Percentiles rank a stretch among this genome's conserved stretches.
These are phyloP conservation scores for Danionella cerebrum DNA, from an alignment of 2,113 vertebrate genomes.

Conservation along the genomic window DNA sequence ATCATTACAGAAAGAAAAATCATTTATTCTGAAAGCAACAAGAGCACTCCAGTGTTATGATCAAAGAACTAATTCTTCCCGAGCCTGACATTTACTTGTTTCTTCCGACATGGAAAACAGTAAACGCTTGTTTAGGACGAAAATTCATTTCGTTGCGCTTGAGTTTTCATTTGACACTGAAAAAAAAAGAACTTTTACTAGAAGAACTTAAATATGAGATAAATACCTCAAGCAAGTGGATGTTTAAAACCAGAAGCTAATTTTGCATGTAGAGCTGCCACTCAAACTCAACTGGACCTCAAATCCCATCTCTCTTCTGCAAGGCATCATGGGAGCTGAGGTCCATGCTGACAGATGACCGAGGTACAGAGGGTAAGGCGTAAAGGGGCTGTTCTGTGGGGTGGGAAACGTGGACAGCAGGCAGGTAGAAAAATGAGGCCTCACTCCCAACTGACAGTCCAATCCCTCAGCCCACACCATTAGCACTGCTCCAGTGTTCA, in stretches of 20 bases:
- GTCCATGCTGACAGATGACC: slow-evolving; percentile 83
- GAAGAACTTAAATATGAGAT: too few species aligned
- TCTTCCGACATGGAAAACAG: not conserved
- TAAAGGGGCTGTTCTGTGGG: slow-evolving; percentile 44
- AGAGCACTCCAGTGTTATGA: slow-evolving; percentile 28
- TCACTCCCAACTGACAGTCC: slow-evolving; percentile 74
- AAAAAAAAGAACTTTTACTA: too few species aligned
- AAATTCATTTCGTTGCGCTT: not conserved
- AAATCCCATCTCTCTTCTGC: not conserved
- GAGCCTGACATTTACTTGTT: slow-evolving; percentile 6
- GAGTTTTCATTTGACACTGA: not conserved
- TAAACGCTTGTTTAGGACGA: not conserved
- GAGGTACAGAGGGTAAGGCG: slow-evolving; percentile 63
- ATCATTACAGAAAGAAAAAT: slow-evolving; percentile 50
- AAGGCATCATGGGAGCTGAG: not conserved
- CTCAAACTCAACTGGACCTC: not conserved
- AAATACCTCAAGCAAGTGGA: not conserved
- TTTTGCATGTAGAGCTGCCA: slow-evolving; percentile 4
- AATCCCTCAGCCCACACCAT: slow-evolving; percentile 83
- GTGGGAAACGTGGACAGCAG: slow-evolving; percentile 21
- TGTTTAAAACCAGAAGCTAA: too few species aligned
- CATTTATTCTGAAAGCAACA: slow-evolving; percentile 50
- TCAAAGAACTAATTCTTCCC: slow-evolving; percentile 35
- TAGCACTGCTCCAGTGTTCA: slow-evolving; percentile 68
- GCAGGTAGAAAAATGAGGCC: slow-evolving; percentile 88